phyloP scores from a whole-genome alignment of 2,113 vertebrate genomes.

The Indicator maculatus region DNA sequence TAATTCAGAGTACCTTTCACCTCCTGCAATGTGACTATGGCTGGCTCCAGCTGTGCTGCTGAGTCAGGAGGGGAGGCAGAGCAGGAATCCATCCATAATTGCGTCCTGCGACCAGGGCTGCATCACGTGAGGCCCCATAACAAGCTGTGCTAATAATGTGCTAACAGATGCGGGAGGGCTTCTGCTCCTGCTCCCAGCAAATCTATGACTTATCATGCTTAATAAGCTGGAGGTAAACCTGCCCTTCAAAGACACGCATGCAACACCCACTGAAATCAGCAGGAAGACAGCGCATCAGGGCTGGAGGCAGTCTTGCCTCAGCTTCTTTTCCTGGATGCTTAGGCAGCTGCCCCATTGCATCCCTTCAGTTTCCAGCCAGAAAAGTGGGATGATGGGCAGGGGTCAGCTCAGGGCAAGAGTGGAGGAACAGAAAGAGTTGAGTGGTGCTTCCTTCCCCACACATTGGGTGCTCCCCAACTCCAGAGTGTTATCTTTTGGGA shows the following conservation, averaged over 20 bases:
- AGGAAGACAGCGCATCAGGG: background rate
- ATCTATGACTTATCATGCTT: conserved; percentile 60
- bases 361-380: background rate
- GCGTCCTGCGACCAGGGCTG: background rate
- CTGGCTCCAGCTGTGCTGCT: conserved; percentile 69
- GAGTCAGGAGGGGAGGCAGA: conserved; percentile 53
- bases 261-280: conserved; percentile 36
- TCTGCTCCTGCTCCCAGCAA: conserved; percentile 51
- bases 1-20: conserved; percentile 66
- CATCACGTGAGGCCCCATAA: conserved; percentile 52
- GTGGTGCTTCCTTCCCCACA: background rate
- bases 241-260: conserved; percentile 31
- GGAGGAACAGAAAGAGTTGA: background rate
- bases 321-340: background rate
- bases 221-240: conserved; percentile 61
- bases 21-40: conserved; percentile 50
- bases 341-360: accelerated
- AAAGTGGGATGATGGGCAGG: background rate
- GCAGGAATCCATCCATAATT: conserved; percentile 65
- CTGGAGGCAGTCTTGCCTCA: background rate
- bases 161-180: conserved; percentile 62
- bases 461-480: accelerated
- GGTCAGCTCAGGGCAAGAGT: background rate
- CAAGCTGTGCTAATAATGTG: conserved; percentile 71
- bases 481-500: background rate